These are phyloP conservation scores for Pavo muticus DNA, from an alignment of 2,113 vertebrate species.

Conservation along the genomic window DNA sequence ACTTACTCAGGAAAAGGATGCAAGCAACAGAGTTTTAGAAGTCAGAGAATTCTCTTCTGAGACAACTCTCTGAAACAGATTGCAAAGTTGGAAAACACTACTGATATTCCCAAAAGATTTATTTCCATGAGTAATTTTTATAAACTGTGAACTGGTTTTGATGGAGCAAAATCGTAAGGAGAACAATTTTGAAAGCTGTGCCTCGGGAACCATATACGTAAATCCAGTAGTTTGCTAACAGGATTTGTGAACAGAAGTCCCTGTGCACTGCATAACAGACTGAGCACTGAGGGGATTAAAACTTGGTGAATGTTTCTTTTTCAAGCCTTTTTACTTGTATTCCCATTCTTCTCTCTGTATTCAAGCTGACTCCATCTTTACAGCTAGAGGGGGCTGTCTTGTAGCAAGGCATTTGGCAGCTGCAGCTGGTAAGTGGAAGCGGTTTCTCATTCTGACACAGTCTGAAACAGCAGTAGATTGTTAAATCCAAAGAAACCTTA, in stretches of 20 bases:
- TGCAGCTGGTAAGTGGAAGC: background rate
- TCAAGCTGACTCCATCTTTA: background rate
- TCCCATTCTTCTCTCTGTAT: background rate
- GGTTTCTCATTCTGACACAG: background rate
- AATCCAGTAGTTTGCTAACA: slow-evolving; percentile 35
- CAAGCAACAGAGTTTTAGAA: background rate
- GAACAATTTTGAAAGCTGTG: slow-evolving; percentile 21
- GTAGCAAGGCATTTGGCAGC: background rate
- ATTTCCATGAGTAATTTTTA: background rate
- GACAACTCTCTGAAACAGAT: background rate
- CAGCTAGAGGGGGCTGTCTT: background rate
- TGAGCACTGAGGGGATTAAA: background rate
- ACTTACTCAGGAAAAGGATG: background rate
- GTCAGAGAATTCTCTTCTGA: background rate
- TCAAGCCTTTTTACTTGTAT: background rate
- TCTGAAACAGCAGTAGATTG: background rate
- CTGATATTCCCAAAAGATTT: background rate
- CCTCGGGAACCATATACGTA: background rate
- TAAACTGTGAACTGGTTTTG: slow-evolving; percentile 21
- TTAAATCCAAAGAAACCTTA: background rate
- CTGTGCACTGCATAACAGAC: background rate
- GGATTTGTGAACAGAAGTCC: slow-evolving; percentile 1
- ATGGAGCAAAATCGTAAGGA: background rate
- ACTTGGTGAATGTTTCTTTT: background rate
- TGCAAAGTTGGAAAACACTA: background rate